phyloP scores from a whole-genome alignment of 2,113 vertebrate genomes.

The Panthera tigris region DNA sequence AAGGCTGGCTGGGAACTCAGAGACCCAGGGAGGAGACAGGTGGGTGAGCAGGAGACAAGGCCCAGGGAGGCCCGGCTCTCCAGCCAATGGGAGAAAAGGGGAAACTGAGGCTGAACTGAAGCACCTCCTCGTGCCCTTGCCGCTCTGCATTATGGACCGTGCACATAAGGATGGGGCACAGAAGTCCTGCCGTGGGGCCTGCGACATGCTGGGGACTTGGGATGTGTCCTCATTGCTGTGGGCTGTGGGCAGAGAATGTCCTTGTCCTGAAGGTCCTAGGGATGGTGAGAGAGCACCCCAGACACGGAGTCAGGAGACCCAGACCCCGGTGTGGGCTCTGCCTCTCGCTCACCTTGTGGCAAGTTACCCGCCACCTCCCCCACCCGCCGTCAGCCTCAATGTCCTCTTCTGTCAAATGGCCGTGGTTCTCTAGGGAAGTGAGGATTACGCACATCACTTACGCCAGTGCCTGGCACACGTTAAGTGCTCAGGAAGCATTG shows the following conservation, averaged over 20 bases:
- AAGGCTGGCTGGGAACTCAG: not conserved
- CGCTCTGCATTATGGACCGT: not conserved
- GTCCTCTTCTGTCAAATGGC: not conserved
- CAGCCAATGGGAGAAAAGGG: not conserved
- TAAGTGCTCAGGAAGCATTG: not conserved
- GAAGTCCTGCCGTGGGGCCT: not conserved
- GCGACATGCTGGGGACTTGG: not conserved
- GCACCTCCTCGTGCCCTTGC: not conserved
- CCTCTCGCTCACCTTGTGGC: not conserved
- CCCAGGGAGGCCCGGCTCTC: not conserved
- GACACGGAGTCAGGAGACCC: not conserved
- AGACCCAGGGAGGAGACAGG: not conserved
- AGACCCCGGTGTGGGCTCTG: not conserved
- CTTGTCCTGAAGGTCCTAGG: not conserved
- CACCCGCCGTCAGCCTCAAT: not conserved
- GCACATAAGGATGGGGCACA: rapidly evolving
- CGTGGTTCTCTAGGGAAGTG: not conserved
- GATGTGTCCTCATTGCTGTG: not conserved
- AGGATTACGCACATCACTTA: not conserved
- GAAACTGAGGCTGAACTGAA: not conserved
- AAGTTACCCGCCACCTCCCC: not conserved
- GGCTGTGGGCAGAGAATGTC: not conserved
- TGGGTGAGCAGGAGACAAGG: not conserved
- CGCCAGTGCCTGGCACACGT: too few species aligned
- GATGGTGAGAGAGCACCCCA: not conserved